These are phyloP conservation scores for Ochlodes sylvanus DNA, from an alignment of 2,888 invertebrate species.

Conservation along the genomic window DNA sequence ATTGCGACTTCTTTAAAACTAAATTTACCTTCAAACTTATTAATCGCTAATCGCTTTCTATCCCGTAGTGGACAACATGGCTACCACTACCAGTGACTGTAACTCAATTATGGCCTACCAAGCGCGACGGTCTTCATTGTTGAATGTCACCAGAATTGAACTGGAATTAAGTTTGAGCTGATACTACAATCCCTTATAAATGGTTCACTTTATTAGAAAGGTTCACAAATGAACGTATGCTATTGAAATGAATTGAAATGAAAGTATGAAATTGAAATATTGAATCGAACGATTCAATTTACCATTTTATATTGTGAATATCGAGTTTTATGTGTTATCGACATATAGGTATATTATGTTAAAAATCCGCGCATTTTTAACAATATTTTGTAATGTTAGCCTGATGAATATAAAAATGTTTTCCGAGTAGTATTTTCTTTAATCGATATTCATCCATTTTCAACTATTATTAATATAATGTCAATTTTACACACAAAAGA, in stretches of 20 bases:
- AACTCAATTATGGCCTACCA: not conserved
- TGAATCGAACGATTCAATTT: constrained; percentile 1
- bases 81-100: not conserved
- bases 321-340: not conserved
- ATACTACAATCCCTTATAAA: not conserved
- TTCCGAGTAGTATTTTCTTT: too few relatives aligned
- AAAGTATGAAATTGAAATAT: not conserved
- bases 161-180: not conserved
- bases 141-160: constrained; percentile 8
- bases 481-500: too few relatives aligned
- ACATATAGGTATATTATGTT: too few relatives aligned
- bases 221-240: not conserved
- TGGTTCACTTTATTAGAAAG: constrained; percentile 4
- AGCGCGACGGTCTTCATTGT: not conserved
- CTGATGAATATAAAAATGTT: too few relatives aligned
- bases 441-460: too few relatives aligned
- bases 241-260: not conserved
- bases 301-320: not conserved
- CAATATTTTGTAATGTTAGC: too few relatives aligned
- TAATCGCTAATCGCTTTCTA: not conserved
- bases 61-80: not conserved
- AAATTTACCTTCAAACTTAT: too few relatives aligned
- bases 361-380: too few relatives aligned
- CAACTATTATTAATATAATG: too few relatives aligned
- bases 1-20: too few relatives aligned